These are phyloP conservation scores for Pseudocheirus occidentalis DNA, from an alignment of 2,797 vertebrate genomes.

Conservation along the genomic window DNA sequence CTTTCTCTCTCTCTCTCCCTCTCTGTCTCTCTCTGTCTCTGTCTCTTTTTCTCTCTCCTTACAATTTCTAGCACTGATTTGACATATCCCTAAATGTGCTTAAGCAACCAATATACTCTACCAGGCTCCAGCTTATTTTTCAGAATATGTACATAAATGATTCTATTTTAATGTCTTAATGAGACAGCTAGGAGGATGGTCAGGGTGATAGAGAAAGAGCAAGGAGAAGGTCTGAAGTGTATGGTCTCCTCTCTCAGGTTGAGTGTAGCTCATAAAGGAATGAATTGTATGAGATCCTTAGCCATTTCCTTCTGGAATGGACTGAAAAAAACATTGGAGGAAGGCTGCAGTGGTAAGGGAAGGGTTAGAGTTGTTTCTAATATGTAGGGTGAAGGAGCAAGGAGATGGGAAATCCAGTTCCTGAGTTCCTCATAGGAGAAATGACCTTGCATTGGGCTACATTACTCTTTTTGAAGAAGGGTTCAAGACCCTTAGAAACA, in stretches of 20 bases:
- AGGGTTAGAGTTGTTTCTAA: background rate
- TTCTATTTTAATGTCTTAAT: background rate
- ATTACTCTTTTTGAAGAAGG: background rate
- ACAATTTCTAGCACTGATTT: constrained; percentile 14
- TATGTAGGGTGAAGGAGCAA: background rate
- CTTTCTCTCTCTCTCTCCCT: background rate
- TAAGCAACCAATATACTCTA: background rate
- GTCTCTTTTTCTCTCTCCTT: background rate
- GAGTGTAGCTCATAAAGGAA: background rate
- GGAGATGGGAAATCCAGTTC: background rate
- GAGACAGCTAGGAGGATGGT: background rate
- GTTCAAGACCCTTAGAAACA: background rate
- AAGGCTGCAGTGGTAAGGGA: background rate
- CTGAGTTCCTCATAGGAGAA: background rate
- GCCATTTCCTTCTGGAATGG: background rate
- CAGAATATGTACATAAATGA: background rate
- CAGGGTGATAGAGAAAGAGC: too few species aligned
- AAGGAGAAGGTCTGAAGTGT: background rate
- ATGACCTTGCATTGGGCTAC: background rate
- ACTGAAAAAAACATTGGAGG: background rate
- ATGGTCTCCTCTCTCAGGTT: background rate
- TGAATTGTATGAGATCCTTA: background rate
- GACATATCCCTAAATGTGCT: background rate
- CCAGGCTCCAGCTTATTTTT: background rate
- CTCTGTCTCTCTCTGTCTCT: background rate